These are phyloP conservation scores for Orchestes rusci DNA, from an alignment of 2,888 invertebrate genomes.

Conservation along the genomic window DNA sequence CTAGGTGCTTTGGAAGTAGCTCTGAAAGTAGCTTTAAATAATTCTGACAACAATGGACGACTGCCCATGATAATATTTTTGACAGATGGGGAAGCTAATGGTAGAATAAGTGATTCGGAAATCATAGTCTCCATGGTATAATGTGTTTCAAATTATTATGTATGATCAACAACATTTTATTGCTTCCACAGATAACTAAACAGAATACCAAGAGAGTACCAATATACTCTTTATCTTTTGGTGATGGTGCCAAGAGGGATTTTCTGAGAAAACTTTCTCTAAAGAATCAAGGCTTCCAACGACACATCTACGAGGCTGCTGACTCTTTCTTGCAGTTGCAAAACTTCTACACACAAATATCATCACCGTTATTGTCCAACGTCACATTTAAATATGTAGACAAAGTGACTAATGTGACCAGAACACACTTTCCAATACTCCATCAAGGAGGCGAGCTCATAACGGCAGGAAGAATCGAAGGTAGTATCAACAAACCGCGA, in stretches of 20 bases:
- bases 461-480: constrained; percentile 48
- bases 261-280: constrained; percentile 60
- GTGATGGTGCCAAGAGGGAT: constrained; percentile 58
- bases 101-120: constrained; percentile 49
- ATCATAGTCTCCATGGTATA: constrained; percentile 48
- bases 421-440: constrained; percentile 50
- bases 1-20: constrained; percentile 55
- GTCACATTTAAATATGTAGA: constrained; percentile 57
- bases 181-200: constrained; percentile 38
- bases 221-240: constrained; percentile 65
- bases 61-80: constrained; percentile 60
- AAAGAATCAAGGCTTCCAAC: constrained; percentile 59
- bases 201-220: constrained; percentile 46
- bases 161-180: not conserved
- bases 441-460: constrained; percentile 59
- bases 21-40: constrained; percentile 31
- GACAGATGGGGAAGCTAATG: constrained; percentile 60
- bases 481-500: not conserved
- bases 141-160: constrained; percentile 1
- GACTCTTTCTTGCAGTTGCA: constrained; percentile 61
- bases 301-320: constrained; percentile 65
- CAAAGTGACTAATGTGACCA: constrained; percentile 52
- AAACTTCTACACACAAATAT: constrained; percentile 61
- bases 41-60: constrained; percentile 32
- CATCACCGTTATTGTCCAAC: constrained; percentile 59